phyloP scores from a whole-genome alignment of 2,797 vertebrate genomes.

The Pangasius djambal region DNA sequence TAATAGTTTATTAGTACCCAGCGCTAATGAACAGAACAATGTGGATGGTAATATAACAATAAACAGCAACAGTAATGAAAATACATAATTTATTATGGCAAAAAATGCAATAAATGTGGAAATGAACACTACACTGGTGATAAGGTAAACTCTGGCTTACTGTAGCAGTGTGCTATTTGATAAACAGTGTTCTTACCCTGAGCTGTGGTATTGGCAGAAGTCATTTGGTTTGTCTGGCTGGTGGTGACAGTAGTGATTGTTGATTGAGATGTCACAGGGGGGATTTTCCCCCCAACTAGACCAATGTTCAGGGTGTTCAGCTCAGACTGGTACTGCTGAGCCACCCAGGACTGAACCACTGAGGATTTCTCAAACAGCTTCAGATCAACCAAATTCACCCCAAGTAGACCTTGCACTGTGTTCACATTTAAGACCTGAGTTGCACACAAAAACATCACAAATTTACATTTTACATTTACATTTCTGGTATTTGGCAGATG shows the following conservation, averaged over 20 bases:
- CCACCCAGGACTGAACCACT: slow-evolving; percentile 61
- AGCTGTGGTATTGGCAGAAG: not conserved
- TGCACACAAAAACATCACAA: not conserved
- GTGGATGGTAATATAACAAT: not conserved
- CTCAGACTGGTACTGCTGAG: slow-evolving; percentile 58
- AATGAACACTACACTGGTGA: not conserved
- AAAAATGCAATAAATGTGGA: not conserved
- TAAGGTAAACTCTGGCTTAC: not conserved
- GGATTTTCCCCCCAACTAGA: slow-evolving; percentile 50
- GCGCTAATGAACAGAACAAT: not conserved
- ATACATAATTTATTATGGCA: not conserved
- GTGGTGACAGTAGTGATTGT: not conserved
- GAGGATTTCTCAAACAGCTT: slow-evolving; percentile 68
- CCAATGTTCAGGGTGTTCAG: slow-evolving; percentile 59
- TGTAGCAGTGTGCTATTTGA: not conserved
- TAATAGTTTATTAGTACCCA: not conserved
- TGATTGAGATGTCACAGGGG: not conserved
- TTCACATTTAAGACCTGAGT: slow-evolving; percentile 63
- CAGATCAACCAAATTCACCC: slow-evolving; percentile 56
- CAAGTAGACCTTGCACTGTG: slow-evolving; percentile 62
- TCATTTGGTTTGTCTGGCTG: not conserved
- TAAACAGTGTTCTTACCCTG: not conserved
- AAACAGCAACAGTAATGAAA: not conserved
- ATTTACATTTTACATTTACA: not conserved
- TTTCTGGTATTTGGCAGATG: not conserved